Evolutionary conservation across 2,113 vertebrate genomes (phyloP), one percentile per base, ranked within the genome.

Genomic region (Forbesichthys agassizii): DNA sequence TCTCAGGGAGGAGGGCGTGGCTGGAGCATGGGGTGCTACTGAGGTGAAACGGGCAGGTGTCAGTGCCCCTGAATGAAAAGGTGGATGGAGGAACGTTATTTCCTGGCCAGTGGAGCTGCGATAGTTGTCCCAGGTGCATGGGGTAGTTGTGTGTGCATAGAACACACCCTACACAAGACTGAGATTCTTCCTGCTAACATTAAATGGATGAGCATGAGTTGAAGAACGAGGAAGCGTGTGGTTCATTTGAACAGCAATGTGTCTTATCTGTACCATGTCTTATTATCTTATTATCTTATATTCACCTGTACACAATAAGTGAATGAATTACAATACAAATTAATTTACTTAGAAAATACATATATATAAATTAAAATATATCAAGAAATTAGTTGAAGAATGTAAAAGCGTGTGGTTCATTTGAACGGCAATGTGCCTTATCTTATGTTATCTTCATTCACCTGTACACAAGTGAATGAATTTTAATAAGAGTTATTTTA

Each of bases 41-140:
- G 86, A 83, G 81, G 75, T 79, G 77, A 60, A 61, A 61, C 70
- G 71, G 70, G 71, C 81, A 86, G 88, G 88, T 90, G 88, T 88
- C 88, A 86, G 60, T 83, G 81, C 86, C 68, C 83, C 71, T 88
- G 74, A 87, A 88, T 84, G 75, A 68, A 71, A 61, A 80, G 81
- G 76, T 62, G 73, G 71, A 60, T 63, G 68, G 62, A 72, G 66
- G 47, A 59, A 11, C 2, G 53, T 82, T 59, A 62, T 84, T 85
- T 75, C 64, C 69, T 33, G 83, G 83, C 80, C 89, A 77, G 33
- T 72, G 80, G 75, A 85, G 80, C 82, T 81, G 75, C 81, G 84
- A 62, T 73, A 69, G 33, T 83, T 69, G 80, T 88, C 86, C 88
- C 87, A 81, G 87, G 87, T 20, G 86, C 89, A 85, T 75, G n/a